A percentile compares a stretch with the other conserved stretches of the same genome.
Conservation (phyloP, 1,140 invertebrate genomes). For the Cydia fagiglandana region DNA sequence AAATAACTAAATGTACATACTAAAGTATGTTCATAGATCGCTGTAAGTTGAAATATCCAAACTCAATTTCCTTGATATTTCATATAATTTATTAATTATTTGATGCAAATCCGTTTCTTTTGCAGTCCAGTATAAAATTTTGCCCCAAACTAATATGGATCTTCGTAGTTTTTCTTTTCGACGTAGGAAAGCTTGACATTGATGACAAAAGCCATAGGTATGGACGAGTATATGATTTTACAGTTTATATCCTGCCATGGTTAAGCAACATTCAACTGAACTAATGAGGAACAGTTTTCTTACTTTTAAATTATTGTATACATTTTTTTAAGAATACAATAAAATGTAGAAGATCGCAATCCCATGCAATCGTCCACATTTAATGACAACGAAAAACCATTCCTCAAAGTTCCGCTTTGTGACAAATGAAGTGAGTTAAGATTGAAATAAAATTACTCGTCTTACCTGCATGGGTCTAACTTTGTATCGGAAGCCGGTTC, state of each 20-base stretch:
- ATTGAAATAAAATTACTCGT: conserved; percentile 55
- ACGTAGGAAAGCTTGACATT: conserved; percentile 47
- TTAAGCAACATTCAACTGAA: conserved; percentile 57
- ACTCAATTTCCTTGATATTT: conserved; percentile 49
- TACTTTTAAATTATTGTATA: neutral
- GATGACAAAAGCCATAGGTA: conserved; percentile 54
- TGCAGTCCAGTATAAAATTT: conserved; percentile 64
- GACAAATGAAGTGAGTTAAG: conserved; percentile 43
- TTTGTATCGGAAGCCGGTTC: conserved; percentile 87
- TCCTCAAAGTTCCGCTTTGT: conserved; percentile 40
- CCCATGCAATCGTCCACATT: conserved; percentile 71
- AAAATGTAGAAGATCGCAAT: conserved; percentile 34
- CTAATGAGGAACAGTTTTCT: conserved; percentile 57
- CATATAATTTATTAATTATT: conserved; percentile 28
- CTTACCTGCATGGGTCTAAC: conserved; percentile 83
- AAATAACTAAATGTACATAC: neutral
- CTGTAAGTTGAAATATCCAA: conserved; percentile 47
- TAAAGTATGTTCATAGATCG: conserved; percentile 55
- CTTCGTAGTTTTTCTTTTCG: conserved; percentile 72
- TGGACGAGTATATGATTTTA: conserved; percentile 34
- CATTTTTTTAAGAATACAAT: neutral
- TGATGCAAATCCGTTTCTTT: conserved; percentile 54
- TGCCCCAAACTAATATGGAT: conserved; percentile 70
- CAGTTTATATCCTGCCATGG: conserved; percentile 40
- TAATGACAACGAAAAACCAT: conserved; percentile 44